Conservation (phyloP, 2,113 vertebrate species). For the Okapia johnstoni region DNA sequence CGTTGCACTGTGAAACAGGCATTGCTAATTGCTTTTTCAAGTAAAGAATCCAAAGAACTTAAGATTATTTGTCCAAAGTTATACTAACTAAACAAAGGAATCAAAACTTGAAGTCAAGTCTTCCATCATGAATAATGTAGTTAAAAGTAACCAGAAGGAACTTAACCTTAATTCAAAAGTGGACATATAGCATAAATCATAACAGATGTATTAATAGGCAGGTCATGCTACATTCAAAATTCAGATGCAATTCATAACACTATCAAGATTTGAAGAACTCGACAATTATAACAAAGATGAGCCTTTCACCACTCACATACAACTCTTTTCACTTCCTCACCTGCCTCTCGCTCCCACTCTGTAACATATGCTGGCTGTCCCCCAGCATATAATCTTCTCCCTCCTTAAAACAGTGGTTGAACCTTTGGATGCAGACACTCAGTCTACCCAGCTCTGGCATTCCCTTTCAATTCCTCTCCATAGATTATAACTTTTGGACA, state of each 20-base stretch:
- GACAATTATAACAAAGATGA: not conserved
- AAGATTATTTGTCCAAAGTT: not conserved
- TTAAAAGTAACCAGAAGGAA: not conserved
- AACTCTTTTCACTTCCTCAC: not conserved
- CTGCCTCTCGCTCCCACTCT: not conserved
- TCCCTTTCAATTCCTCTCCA: not conserved
- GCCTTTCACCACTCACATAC: not conserved
- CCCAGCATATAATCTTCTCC: not conserved
- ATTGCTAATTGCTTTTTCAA: not conserved
- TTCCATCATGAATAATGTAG: not conserved
- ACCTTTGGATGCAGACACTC: not conserved
- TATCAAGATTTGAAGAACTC: not conserved
- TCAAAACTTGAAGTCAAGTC: not conserved
- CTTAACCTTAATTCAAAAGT: slow-evolving; percentile 3
- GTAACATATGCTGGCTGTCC: no score
- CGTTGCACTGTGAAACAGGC: not conserved
- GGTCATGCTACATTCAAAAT: slow-evolving; percentile 12
- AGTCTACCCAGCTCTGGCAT: not conserved
- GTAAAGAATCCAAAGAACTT: not conserved
- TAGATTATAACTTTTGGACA: not conserved
- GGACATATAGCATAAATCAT: not conserved
- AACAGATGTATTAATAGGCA: not conserved
- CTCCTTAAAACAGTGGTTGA: not conserved
- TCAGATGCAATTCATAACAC: not conserved
- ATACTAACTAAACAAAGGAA: slow-evolving; percentile 15